Conservation (phyloP, 2,113 vertebrate species). For the Raja brachyura region DNA sequence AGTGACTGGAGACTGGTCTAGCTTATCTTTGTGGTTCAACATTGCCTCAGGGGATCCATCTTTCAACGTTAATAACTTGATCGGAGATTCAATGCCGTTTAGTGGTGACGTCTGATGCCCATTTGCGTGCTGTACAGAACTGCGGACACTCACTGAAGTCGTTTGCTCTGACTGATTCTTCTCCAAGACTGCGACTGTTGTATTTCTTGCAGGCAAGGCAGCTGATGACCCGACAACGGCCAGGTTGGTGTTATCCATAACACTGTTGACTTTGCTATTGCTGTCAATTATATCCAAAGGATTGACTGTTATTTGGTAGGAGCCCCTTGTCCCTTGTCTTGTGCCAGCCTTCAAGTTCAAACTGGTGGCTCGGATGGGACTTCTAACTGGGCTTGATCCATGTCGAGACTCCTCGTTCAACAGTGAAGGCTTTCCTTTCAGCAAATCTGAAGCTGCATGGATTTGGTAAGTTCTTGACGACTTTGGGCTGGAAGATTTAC, state of each 20-base stretch:
- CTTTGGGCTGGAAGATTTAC: background rate
- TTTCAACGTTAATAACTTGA: slow-evolving; percentile 12
- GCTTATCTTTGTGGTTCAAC: background rate
- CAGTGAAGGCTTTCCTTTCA: slow-evolving; percentile 41
- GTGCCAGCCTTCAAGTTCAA: slow-evolving; percentile 39
- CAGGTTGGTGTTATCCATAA: background rate
- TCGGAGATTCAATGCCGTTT: slow-evolving; percentile 26
- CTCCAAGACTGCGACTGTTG: slow-evolving; percentile 44
- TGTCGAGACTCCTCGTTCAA: slow-evolving; percentile 44
- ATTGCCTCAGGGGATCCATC: background rate
- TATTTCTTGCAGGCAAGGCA: slow-evolving; percentile 32
- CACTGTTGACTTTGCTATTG: background rate
- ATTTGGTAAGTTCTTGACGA: slow-evolving; percentile 51
- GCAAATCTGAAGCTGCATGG: slow-evolving; percentile 43
- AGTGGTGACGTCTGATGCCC: slow-evolving; percentile 40
- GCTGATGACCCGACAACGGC: slow-evolving; percentile 46
- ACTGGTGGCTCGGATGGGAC: slow-evolving; percentile 9
- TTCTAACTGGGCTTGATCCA: slow-evolving; percentile 42
- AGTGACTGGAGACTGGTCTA: background rate
- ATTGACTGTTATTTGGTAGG: slow-evolving; percentile 38
- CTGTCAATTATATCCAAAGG: slow-evolving; percentile 27
- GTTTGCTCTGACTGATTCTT: slow-evolving; percentile 42
- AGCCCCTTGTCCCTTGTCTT: background rate
- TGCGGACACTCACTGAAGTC: slow-evolving; percentile 38
- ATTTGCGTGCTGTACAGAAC: slow-evolving; percentile 40